These are phyloP conservation scores for Dreissena rostriformis DNA, from an alignment of 1,140 invertebrate genomes.

Conservation along the genomic window DNA sequence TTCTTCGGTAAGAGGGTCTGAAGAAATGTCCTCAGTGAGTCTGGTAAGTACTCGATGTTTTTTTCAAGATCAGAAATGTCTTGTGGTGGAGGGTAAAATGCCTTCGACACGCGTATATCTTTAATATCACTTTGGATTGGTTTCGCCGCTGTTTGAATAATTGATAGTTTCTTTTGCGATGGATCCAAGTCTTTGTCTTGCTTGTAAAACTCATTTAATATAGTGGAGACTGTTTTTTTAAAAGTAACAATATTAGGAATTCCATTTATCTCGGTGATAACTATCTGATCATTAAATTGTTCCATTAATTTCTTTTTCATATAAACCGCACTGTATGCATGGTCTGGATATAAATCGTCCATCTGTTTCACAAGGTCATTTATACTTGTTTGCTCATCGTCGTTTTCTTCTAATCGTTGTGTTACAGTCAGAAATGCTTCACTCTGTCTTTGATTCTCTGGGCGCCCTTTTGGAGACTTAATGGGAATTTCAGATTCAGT, in stretches of 20 bases:
- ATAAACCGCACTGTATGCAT: constrained; percentile 20
- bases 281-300: constrained; percentile 23
- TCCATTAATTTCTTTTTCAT: constrained; percentile 45
- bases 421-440: constrained; percentile 1
- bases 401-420: constrained; percentile 2
- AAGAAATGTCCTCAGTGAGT: constrained; percentile 23
- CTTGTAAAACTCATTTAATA: constrained; percentile 43
- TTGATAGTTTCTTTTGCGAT: constrained; percentile 20
- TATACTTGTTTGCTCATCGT: background rate
- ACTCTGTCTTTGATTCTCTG: background rate
- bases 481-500: background rate
- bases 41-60: constrained; percentile 36
- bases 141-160: constrained; percentile 47
- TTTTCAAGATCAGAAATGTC: constrained; percentile 13
- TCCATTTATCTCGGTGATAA: constrained; percentile 43
- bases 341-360: background rate
- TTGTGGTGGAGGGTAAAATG: background rate
- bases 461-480: background rate
- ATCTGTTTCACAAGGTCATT: constrained; percentile 16
- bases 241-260: constrained; percentile 19
- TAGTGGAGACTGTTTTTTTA: background rate
- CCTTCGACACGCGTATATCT: background rate
- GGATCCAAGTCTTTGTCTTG: constrained; percentile 1
- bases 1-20: constrained; percentile 15
- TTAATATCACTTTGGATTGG: constrained; percentile 55